These are phyloP conservation scores for Scolopax bukidnonensis DNA, from an alignment of 2,797 vertebrate genomes.

Conservation along the genomic window DNA sequence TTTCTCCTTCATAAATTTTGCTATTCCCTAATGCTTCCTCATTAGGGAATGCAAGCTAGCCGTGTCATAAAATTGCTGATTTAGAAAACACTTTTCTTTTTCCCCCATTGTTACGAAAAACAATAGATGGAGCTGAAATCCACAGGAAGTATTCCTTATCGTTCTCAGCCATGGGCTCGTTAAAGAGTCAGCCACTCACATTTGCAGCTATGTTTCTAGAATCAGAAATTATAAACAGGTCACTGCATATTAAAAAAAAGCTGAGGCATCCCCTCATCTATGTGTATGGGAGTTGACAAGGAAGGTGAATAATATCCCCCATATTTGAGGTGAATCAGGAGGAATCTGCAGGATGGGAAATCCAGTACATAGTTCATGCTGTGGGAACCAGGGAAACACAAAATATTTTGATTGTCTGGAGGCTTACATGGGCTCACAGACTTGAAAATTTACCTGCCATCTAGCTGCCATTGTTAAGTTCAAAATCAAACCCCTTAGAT, in stretches of 20 bases:
- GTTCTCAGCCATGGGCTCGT: not conserved
- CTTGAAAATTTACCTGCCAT: not conserved
- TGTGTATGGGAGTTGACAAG: not conserved
- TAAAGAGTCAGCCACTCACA: not conserved
- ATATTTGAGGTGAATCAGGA: not conserved
- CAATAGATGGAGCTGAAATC: conserved; percentile 13
- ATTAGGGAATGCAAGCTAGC: not conserved
- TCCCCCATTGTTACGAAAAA: conserved; percentile 16
- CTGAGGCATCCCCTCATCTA: not conserved
- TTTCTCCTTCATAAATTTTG: not conserved
- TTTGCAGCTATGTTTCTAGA: not conserved
- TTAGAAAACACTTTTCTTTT: conserved; percentile 36
- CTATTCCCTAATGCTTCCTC: not conserved
- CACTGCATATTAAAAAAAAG: not conserved
- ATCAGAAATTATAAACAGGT: not conserved
- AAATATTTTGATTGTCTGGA: not conserved
- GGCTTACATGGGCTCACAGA: not conserved
- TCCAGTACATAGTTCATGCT: not conserved
- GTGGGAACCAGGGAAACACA: not conserved
- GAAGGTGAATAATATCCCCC: not conserved
- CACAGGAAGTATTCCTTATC: conserved; percentile 44
- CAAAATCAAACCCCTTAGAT: not conserved
- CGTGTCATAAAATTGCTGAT: not conserved
- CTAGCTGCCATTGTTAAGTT: not conserved
- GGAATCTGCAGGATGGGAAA: not conserved